These are phyloP conservation scores for Noctua janthina DNA, from an alignment of 2,888 invertebrate species.

Conservation along the genomic window DNA sequence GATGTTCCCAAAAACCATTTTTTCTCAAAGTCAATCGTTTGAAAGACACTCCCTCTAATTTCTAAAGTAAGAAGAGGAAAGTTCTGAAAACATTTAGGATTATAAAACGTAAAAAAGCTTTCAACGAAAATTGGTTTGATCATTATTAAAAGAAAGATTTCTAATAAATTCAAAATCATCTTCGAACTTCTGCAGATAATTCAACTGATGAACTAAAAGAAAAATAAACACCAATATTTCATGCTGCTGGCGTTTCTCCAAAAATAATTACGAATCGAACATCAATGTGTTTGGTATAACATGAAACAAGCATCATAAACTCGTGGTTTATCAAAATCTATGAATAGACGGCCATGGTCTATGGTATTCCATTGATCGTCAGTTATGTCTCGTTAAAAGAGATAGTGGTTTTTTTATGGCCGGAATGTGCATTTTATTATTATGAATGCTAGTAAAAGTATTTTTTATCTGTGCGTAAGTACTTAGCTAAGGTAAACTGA, in stretches of 20 bases:
- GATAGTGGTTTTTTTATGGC: slow-evolving; percentile 38
- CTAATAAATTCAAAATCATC: neutral
- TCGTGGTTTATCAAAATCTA: slow-evolving; percentile 14
- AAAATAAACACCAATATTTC: slow-evolving; percentile 26
- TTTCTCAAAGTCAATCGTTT: too few species aligned
- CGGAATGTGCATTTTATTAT: slow-evolving; percentile 14
- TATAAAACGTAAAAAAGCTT: too few species aligned
- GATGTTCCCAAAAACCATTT: too few species aligned
- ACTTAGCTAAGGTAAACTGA: neutral
- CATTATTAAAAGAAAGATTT: neutral
- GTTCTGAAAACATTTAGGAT: too few species aligned
- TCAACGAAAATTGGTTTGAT: too few species aligned
- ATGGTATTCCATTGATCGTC: slow-evolving; percentile 47
- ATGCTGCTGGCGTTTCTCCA: slow-evolving; percentile 45
- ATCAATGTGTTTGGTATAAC: slow-evolving; percentile 30
- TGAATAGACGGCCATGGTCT: slow-evolving; percentile 47
- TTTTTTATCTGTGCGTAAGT: slow-evolving; percentile 18
- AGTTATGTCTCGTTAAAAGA: slow-evolving; percentile 18
- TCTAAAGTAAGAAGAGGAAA: too few species aligned
- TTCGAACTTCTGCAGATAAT: neutral
- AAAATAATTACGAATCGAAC: slow-evolving; percentile 41
- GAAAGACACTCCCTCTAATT: too few species aligned
- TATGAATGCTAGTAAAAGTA: neutral
- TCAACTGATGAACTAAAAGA: slow-evolving; percentile 19
- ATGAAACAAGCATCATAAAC: slow-evolving; percentile 37